Evolutionary conservation across 2,888 invertebrate genomes (phyloP), one percentile per base, ranked within the genome.

Genomic region (Orthosia cruda): DNA sequence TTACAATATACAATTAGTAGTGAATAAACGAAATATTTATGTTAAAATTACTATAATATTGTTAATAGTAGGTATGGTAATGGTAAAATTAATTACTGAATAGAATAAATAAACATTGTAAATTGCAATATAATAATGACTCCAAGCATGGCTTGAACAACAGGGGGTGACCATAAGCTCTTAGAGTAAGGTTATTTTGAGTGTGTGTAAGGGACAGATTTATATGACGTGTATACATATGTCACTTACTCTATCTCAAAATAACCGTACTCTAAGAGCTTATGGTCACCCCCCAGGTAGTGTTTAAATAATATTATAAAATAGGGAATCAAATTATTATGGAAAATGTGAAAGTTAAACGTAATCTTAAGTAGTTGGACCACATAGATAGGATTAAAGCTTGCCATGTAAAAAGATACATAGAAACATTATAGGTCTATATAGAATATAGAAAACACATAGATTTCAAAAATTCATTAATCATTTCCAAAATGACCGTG

Each of bases 311-410:
- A 55, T n/a, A 47, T 63, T 49, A 47, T 47, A n/a, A 59, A 73
- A 61, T n/a, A 55, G 23, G 54, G 47, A 61, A 54, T 69, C n/a
- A 58, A 69, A 74, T 54, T 65, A 72, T 50, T 74, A 58, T 12
- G 49, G 81, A 55, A 47, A 64, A 72, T 71, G 65, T 57, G 54
- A 71, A 68, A 84, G 79, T 61, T 87, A 89, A 88, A 79, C 89
- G 85, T 83, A 87, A 89, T 90, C 92, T 85, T 89, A 89, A 87
- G 87, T 85, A 87, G 79, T 92, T 93, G 93, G 93, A 93, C 92
- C 93, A 90, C 90, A 90, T 84, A 88, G 86, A 87, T 88, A 84
- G 85, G 79, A 85, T 84, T 89, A 87, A 80, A 89, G 85, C 84
- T 87, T 81, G 81, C 57, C 40, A 68, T 74, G 61, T 77, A 77